Base-by-base conservation (phyloP, 1,140 invertebrate genomes). In the Aphelenchoides fujianensis region DNA sequence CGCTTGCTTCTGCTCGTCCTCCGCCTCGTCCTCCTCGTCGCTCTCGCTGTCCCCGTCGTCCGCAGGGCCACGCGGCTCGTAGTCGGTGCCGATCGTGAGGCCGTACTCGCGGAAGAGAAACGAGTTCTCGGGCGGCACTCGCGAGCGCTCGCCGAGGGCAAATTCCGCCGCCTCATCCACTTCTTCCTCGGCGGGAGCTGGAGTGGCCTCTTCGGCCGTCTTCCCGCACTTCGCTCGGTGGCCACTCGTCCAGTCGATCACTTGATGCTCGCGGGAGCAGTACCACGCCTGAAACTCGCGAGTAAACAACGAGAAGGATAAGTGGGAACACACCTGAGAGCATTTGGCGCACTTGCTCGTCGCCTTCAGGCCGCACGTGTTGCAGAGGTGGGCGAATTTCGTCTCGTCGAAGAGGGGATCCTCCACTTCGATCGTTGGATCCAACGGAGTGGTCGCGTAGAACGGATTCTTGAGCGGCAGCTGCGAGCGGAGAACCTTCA, bases 211-310 rank as follows among this genome's bases (percentile, higher is more conserved):
- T 41, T 72, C 59, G 9, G 62, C 68, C 62, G 54, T 70, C 73
- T 82, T 75, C 5, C 79, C 80, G 84, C 92, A 94, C 55, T 79
- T 76, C 52, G 86, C 78, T 84, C 93, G 94, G 80, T 96, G 93
- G 16, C 87, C 88, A 72, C 87, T 84, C 84, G 90, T 90, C 93
- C 94, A 96, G 82, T 96, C 91, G n/a, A 90, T 76, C 16, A 90
- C 85, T 87, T 96, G 94, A 86, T 97, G 94, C 37, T 88, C 85
- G 64, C 89, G 88, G 70, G 88, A 89, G 81, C 94, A 97, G 82
- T 97, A 97, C 80, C 62, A 70, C 30, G 52, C 59, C 27, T 9
- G n/a, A n/a, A n/a, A 32, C 27, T 9, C 2, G 34, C 5, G 19
- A n/a, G n/a, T n/a, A n/a, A n/a, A n/a, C n/a, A n/a, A n/a, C n/a